These are phyloP conservation scores for Drosophila antonietae DNA, from an alignment of 2,888 invertebrate genomes.

Conservation along the genomic window DNA sequence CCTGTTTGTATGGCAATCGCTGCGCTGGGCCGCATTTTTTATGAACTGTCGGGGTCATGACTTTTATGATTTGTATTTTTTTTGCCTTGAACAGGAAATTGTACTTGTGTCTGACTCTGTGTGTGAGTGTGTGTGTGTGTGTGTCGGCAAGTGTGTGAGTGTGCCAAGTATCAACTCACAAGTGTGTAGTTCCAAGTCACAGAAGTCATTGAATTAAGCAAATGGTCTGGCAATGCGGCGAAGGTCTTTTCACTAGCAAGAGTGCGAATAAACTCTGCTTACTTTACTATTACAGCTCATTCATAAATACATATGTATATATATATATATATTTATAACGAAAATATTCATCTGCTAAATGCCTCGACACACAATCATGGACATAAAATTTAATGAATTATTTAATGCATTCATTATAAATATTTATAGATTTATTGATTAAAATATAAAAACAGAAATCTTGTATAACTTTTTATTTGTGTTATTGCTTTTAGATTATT, in stretches of 20 bases:
- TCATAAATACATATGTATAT: too few species aligned
- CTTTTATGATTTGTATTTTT: constrained; percentile 74
- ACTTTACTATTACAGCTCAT: not conserved
- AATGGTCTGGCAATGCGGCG: constrained; percentile 64
- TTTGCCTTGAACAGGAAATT: constrained; percentile 49
- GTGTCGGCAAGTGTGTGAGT: not conserved
- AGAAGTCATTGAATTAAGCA: constrained; percentile 72
- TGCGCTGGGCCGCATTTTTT: constrained; percentile 75
- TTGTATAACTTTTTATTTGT: not conserved
- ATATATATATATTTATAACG: too few species aligned
- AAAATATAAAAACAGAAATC: too few species aligned
- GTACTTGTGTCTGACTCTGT: constrained; percentile 27
- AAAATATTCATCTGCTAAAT: too few species aligned
- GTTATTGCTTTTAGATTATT: not conserved
- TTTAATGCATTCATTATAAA: too few species aligned
- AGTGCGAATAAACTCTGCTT: constrained; percentile 4
- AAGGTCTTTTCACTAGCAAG: not conserved
- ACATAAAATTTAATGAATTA: too few species aligned
- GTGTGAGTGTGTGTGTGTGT: constrained; percentile 3
- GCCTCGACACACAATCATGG: too few species aligned
- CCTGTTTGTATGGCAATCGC: constrained; percentile 77
- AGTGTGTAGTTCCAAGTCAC: constrained; percentile 65
- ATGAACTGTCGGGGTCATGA: constrained; percentile 70
- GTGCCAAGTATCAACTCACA: constrained; percentile 51
- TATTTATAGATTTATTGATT: too few species aligned